Conservation (phyloP, 2,888 invertebrate genomes). For the Heliconius sara region DNA sequence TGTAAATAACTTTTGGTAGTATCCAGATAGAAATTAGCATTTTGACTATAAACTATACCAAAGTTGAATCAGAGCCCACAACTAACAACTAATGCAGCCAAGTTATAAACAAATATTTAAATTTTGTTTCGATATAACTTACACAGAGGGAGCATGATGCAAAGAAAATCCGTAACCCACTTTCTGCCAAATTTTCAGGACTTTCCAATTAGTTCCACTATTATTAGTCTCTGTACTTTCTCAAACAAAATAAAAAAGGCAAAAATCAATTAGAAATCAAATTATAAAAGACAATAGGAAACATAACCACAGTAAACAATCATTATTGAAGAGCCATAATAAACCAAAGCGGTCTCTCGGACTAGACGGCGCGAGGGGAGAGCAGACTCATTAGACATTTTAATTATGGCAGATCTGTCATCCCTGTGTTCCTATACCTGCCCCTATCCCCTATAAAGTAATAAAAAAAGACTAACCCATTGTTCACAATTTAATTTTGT, state of each 20-base stretch:
- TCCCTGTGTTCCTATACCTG: slow-evolving; percentile 29
- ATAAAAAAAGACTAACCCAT: slow-evolving; percentile 26
- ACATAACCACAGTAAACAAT: background rate
- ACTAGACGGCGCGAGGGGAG: slow-evolving; percentile 13
- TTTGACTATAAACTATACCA: background rate
- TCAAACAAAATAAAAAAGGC: background rate
- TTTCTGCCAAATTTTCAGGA: too few species aligned
- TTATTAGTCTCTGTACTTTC: too few species aligned
- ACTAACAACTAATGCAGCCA: background rate
- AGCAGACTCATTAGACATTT: slow-evolving; percentile 46
- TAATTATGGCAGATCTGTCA: slow-evolving; percentile 46
- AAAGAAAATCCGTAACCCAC: background rate
- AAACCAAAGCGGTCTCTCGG: slow-evolving; percentile 29
- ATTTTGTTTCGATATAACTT: background rate
- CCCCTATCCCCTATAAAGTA: slow-evolving; percentile 19
- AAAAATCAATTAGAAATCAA: background rate
- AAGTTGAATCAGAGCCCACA: background rate
- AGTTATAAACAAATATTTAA: background rate
- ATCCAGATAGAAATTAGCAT: background rate
- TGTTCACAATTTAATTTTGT: slow-evolving; percentile 15
- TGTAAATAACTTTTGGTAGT: background rate
- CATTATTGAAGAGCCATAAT: slow-evolving; percentile 22
- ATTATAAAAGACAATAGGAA: background rate
- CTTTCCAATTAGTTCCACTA: too few species aligned
- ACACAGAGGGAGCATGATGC: background rate